Evolutionary conservation across 2,113 vertebrate species (phyloP), one percentile per base, ranked within the genome.

Genomic region (Paradoxurus hermaphroditus): DNA sequence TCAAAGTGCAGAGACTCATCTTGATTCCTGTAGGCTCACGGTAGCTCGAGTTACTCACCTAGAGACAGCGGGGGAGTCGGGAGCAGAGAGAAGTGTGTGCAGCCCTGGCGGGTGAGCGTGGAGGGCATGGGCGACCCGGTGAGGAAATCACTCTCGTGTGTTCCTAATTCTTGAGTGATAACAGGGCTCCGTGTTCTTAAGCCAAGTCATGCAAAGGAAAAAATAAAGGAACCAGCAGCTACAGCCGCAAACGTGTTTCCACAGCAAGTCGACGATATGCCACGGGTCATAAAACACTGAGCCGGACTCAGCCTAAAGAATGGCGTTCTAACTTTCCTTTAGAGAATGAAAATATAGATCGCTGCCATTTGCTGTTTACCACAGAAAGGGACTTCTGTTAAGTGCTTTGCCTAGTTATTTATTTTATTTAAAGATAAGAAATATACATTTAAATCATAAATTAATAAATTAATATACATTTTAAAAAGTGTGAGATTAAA

Each of bases 271-370:
- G n/a, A 23, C 15, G 67, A 21, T 8, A 7, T 73, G 25, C 1
- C 4, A 6, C 0, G 3, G 29, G 4, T 34, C n/a, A 1, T 3
- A 36, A 86, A 90, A 18, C n/a, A 12, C 10, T 0, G 53, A 46
- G 39, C 6, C 2, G 21, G 25, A 16, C 53, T 89, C 27, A 34
- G 34, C 79, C 44, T 0, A 0, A 59, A 5, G 56, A 36, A 39
- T 0, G 8, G 23, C 39, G 78, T 65, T 92, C 86, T 49, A 63
- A 67, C 9, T 51, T 39, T 4, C 16, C 78, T 36, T 73, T 46
- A 77, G 53, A 39, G 23, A 77, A n/a, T 21, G 63, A 44, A 92
- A 90, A 29, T 10, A 2, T 19, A 31, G 25, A n/a, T 14, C 29
- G 18, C 46, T 23, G 29, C 67, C 31, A 3, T 68, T 39, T 77